Evolutionary conservation across 2,113 vertebrate species (phyloP).

Genomic region (Tringa solitaria): DNA sequence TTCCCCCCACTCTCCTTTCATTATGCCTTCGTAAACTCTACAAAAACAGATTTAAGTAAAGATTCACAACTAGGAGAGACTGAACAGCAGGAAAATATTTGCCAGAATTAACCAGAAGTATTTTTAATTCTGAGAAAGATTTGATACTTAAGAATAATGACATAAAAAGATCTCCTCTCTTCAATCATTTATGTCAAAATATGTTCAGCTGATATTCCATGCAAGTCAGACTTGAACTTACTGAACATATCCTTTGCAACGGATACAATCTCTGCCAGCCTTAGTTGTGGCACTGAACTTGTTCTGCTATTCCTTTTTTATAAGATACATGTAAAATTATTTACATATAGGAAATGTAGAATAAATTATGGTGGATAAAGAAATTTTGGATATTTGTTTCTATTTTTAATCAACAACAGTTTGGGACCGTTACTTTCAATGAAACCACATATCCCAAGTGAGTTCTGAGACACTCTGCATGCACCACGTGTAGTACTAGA

Average conservation of each 20-base stretch:
- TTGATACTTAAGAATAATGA: background rate
- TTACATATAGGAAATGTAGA: background rate
- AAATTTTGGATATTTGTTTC: background rate
- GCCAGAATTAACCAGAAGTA: background rate
- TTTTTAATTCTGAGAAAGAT: background rate
- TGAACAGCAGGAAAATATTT: background rate
- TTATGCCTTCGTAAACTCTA: background rate
- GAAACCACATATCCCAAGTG: background rate
- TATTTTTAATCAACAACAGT: background rate
- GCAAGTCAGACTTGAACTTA: background rate
- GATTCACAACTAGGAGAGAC: background rate
- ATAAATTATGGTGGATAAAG: background rate
- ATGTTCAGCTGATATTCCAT: background rate
- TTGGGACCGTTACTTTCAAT: background rate
- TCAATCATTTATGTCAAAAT: background rate
- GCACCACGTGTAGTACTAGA: background rate
- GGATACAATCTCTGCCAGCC: background rate
- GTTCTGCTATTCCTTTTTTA: background rate
- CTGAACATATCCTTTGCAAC: background rate
- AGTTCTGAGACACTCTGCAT: background rate
- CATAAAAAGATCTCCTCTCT: background rate
- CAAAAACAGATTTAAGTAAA: background rate
- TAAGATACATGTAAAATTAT: background rate
- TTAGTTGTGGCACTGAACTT: background rate
- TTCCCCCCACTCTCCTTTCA: background rate